phyloP scores from a whole-genome alignment of 2,113 vertebrate genomes.

The Sus scrofa region T2T-Sscrofa CM000813.6:84542501-84543000 shows the following conservation, averaged over 20 bases:
- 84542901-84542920: slow-evolving; percentile 46
- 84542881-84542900: neutral
- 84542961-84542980: neutral
- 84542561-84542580: neutral
- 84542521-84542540: no score
- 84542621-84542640: neutral
- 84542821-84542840: neutral
- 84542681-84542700: neutral
- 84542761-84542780: neutral
- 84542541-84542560: no score
- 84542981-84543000: neutral
- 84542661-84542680: neutral
- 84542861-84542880: neutral
- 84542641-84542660: no score
- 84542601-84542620: neutral
- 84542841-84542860: neutral
- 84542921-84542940: neutral
- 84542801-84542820: neutral
- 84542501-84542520: no score
- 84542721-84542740: no score
- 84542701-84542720: neutral
- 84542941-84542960: neutral
- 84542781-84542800: neutral
- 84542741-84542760: neutral
- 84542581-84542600: neutral